Conservation (phyloP, 2,113 vertebrate species). For the Colaptes auratus region DNA sequence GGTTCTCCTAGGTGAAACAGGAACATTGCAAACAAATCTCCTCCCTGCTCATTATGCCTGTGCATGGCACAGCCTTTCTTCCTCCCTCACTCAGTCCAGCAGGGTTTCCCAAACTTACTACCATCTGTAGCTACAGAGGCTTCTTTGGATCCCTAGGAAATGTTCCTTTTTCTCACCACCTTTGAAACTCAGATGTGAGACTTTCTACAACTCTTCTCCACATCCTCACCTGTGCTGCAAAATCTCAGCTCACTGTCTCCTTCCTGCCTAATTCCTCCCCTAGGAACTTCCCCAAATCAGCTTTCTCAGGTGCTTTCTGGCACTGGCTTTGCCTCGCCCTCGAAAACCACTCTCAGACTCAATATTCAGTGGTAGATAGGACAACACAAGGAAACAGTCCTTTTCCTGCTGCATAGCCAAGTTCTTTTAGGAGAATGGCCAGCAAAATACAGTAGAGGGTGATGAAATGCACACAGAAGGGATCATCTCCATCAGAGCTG, state of each 20-base stretch:
- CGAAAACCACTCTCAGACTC: background rate
- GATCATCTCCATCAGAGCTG: background rate
- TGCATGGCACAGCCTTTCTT: background rate
- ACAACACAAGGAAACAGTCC: background rate
- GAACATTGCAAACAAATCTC: constrained; percentile 8
- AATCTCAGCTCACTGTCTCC: background rate
- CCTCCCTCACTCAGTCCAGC: background rate
- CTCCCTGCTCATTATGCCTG: background rate
- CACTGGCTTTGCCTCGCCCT: background rate
- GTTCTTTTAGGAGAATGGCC: background rate
- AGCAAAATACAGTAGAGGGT: background rate
- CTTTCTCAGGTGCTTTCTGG: background rate
- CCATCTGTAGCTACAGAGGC: background rate
- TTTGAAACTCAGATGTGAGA: background rate
- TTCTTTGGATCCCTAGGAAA: background rate
- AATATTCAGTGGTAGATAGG: background rate
- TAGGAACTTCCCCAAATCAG: background rate
- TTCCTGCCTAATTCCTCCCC: background rate
- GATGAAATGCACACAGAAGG: background rate
- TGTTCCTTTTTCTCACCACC: background rate
- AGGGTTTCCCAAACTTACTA: background rate
- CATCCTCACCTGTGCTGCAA: background rate
- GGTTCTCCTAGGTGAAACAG: background rate
- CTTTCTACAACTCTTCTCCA: background rate
- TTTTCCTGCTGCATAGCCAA: background rate